Base-by-base conservation (phyloP, 2,113 vertebrate species). In the Glaucidium brasilianum region DNA sequence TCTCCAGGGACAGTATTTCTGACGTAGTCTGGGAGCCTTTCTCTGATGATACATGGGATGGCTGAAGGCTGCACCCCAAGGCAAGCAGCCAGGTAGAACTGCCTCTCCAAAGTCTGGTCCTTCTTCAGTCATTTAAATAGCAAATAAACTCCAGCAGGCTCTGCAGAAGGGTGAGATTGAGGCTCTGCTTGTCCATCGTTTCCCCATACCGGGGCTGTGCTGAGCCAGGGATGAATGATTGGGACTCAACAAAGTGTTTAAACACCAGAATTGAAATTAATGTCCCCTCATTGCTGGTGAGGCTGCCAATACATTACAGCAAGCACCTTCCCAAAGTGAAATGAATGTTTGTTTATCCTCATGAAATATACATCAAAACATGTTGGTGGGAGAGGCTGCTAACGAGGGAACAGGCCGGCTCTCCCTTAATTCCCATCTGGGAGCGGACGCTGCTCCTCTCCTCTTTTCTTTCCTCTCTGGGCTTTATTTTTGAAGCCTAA, bases 271-370 rank as follows among this genome's bases (percentile, higher is more conserved):
- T 98, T 99, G 98, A 99, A 99, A 99, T 99, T 98, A 99, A 98
- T 98, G 98, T 98, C 98, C 98, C 98, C 98, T 97, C 97, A 96
- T 98, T 98, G 98, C 98, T 96, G 97, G 96, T 98, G 94, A 96
- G 97, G 98, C 98, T 98, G 98, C 98, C 98, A 98, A 98, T 98
- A 98, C 96, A 99, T 99, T 99, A 98, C 98, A 97, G 98, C 98
- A 97, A 98, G 98, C 99, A 98, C 98, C 98, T 98, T 98, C 97
- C 98, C 97, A 98, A 98, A 98, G 98, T 98, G 98, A 98, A 98
- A 99, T 98, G 98, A 98, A 99, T 99, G 98, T 98, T 98, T 99
- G 98, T 99, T 99, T 99, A 98, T 98, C 97, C 98, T 98, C 98
- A 98, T 98, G 98, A 98, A 99, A 99, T 98, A 98, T 98, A 98